Conservation (phyloP, 2,797 vertebrate species). For the Phoxinus dragarum region DNA sequence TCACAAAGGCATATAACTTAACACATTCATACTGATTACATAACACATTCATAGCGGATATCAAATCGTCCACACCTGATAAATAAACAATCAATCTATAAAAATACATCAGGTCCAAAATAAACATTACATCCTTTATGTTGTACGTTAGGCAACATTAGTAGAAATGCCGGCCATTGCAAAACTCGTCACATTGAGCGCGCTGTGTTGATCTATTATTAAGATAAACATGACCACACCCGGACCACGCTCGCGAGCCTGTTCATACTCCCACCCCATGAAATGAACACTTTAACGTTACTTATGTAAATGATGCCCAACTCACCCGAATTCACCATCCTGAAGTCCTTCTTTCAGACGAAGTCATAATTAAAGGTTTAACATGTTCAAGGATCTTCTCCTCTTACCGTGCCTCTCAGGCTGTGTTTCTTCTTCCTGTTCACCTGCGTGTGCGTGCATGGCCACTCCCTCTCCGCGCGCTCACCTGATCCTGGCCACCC, state of each 20-base stretch:
- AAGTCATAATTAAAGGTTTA: constrained; percentile 40
- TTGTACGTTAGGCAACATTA: background rate
- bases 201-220: background rate
- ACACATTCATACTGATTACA: too few species aligned
- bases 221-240: constrained; percentile 68
- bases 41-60: background rate
- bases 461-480: constrained; percentile 28
- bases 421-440: constrained; percentile 33
- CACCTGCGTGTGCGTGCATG: constrained; percentile 27
- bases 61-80: background rate
- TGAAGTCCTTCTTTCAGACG: constrained; percentile 41
- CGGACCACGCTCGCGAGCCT: constrained; percentile 48
- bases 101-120: background rate
- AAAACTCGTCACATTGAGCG: background rate
- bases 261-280: too few species aligned
- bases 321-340: constrained; percentile 74
- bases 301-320: constrained; percentile 2
- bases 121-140: background rate
- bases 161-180: background rate
- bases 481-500: background rate
- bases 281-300: background rate
- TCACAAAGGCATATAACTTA: background rate
- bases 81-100: background rate
- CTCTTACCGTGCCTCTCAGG: constrained; percentile 36
- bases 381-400: background rate